phyloP scores from a whole-genome alignment of 2,113 vertebrate genomes.

The Xerus inauris region DNA sequence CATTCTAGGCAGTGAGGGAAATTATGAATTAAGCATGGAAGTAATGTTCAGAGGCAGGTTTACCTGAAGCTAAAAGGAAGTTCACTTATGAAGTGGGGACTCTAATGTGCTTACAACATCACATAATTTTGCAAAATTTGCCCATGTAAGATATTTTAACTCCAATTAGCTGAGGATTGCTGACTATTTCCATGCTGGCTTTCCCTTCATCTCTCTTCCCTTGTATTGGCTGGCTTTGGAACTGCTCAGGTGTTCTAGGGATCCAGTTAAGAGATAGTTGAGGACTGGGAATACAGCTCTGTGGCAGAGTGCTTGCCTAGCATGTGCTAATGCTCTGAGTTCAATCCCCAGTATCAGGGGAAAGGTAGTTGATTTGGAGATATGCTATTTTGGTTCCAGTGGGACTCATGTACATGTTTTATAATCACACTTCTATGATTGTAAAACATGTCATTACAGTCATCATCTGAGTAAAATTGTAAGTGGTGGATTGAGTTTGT shows the following conservation, averaged over 20 bases:
- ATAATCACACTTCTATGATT: no score
- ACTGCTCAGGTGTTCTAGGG: background rate
- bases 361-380: background rate
- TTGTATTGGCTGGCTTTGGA: background rate
- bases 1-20: background rate
- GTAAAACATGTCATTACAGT: no score
- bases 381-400: background rate
- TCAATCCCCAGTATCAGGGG: no score
- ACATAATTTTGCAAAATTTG: background rate
- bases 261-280: background rate
- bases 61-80: slow-evolving; percentile 22
- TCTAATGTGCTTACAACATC: background rate
- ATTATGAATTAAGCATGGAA: background rate
- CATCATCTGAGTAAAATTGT: background rate
- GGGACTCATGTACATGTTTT: background rate
- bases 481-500: background rate
- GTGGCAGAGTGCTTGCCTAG: background rate
- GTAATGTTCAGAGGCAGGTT: background rate
- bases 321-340: no score
- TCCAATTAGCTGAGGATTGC: background rate
- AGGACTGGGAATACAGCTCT: background rate
- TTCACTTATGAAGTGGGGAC: background rate
- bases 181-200: background rate
- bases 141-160: background rate
- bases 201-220: background rate